Percentiles rank a stretch among this genome's conserved stretches.
These are phyloP conservation scores for Phengaris arion DNA, from an alignment of 2,888 invertebrate genomes.

Conservation along the genomic window DNA sequence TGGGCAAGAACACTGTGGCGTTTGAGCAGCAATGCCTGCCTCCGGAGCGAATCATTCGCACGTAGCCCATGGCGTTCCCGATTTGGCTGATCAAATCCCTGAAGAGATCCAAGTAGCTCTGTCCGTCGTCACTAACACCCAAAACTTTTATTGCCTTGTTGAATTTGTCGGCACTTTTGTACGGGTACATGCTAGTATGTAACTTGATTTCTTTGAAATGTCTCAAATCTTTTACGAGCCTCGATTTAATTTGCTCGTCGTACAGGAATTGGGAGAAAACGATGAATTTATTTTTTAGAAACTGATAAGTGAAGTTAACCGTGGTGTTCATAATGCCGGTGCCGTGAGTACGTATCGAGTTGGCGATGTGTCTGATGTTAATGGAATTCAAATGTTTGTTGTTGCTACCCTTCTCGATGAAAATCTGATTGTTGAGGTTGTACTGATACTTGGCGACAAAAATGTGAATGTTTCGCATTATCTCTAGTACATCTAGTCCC, in stretches of 20 bases:
- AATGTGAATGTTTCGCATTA: constrained; percentile 96
- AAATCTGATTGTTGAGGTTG: constrained; percentile 97
- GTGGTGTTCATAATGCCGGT: constrained; percentile 97
- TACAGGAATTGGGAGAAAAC: constrained; percentile 98
- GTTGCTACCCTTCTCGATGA: constrained; percentile 93
- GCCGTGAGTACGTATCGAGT: constrained; percentile 97
- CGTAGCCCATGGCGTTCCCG: constrained; percentile 97
- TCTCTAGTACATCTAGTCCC: constrained; percentile 96
- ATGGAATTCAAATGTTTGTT: constrained; percentile 97
- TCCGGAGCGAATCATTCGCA: constrained; percentile 95
- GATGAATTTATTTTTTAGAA: constrained; percentile 94
- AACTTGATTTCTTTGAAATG: constrained; percentile 87
- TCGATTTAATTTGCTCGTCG: constrained; percentile 98
- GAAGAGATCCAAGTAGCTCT: constrained; percentile 95
- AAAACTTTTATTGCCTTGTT: constrained; percentile 93
- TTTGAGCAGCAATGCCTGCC: constrained; percentile 95
- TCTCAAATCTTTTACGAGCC: constrained; percentile 92
- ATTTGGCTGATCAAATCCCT: constrained; percentile 95
- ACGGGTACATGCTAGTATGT: constrained; percentile 86
- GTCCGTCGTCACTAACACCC: constrained; percentile 88
- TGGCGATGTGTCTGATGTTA: constrained; percentile 96
- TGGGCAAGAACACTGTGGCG: constrained; percentile 93
- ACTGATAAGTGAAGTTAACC: constrained; percentile 95
- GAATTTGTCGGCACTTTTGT: constrained; percentile 95
- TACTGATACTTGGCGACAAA: constrained; percentile 97